phyloP scores from a whole-genome alignment of 2,797 vertebrate genomes.

The Phoebastria nigripes region DNA sequence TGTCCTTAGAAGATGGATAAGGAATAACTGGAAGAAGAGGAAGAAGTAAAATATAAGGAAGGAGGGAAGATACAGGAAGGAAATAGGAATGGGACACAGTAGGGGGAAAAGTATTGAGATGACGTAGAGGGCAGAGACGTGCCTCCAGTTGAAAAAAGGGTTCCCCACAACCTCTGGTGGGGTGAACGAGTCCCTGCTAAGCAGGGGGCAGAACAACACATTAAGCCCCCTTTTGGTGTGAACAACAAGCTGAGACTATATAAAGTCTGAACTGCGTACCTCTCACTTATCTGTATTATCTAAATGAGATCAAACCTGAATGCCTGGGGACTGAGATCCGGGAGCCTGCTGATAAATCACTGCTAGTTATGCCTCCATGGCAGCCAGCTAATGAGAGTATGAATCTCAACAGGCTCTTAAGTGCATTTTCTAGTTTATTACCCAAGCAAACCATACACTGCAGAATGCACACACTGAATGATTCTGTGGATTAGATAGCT shows the following conservation, averaged over 20 bases:
- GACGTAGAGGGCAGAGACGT: not conserved
- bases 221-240: not conserved
- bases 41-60: not conserved
- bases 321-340: not conserved
- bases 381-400: slow-evolving; percentile 4
- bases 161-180: not conserved
- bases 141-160: not conserved
- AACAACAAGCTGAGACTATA: not conserved
- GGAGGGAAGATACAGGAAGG: not conserved
- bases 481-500: not conserved
- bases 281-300: not conserved
- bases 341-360: slow-evolving; percentile 1
- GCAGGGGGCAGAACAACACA: not conserved
- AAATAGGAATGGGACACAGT: not conserved
- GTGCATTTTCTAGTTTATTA: slow-evolving; percentile 21
- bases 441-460: not conserved
- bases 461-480: not conserved
- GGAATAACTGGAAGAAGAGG: not conserved
- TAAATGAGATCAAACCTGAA: not conserved
- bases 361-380: slow-evolving; percentile 28
- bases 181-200: not conserved
- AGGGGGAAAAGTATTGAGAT: not conserved
- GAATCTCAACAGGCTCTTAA: slow-evolving; percentile 1
- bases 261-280: not conserved
- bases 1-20: not conserved